Base-by-base conservation (phyloP, 2,113 vertebrate genomes). In the Chaetodon auriga region DNA sequence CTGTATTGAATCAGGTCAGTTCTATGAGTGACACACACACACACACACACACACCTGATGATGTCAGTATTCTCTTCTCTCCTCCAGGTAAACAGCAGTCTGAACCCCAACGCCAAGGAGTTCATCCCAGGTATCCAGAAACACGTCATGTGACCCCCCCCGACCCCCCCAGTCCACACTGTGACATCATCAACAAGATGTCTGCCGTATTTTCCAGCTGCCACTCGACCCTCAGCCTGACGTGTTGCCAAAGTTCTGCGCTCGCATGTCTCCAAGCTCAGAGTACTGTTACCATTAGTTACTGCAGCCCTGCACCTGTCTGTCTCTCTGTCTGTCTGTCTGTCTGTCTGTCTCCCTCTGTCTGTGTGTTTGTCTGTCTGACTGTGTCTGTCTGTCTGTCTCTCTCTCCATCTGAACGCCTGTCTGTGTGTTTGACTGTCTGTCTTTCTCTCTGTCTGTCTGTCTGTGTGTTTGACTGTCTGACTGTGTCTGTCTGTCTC, bases 21-120 rank as follows among this genome's bases (percentile, higher is more conserved):
- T 30, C 30, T 30, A 30, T 30, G 30, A 30, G 30, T 30, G 3
- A 30, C 30, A 30, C 30, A 30, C 30, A 30, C 30, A 30, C 30
- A 30, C 30, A 30, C 30, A 30, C 30, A 30, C 30, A 30, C 30
- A 30, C 30, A 30, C 30, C 2, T 4, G 25, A 0, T 57, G 23
- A 25, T 30, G 57, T 16, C 35, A 30, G 16, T 18, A 19, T 23
- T 13, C 2, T 25, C 35, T 53, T 14, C 53, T 46, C 84, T 73
- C 65, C 90, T 5, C 18, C 93, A 97, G 97, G 92, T 96, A 78
- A 96, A 96, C 95, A 97, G 97, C 95, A 97, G 96, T 72, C 96
- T 98, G 93, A 98, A 98, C 94, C 97, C 97, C 90, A 97, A 98
- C 60, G 97, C 97, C 93, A 97, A 97, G 96, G 97, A 98, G 93